Conservation (phyloP, 2,888 invertebrate genomes). For the Eupithecia tripunctaria region DNA sequence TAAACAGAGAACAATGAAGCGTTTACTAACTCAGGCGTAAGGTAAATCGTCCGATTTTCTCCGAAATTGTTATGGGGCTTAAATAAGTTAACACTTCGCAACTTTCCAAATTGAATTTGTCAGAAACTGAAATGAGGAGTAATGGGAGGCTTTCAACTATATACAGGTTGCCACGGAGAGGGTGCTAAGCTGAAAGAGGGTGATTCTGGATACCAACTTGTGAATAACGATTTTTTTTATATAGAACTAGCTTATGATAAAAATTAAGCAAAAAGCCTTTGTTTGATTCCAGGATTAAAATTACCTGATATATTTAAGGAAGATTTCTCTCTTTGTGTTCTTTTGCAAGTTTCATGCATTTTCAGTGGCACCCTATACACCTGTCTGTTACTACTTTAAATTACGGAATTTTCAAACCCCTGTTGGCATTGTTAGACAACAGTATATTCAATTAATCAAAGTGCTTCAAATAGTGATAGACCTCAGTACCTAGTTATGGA, state of each 20-base stretch:
- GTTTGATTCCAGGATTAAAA: too few species aligned
- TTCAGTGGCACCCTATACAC: too few species aligned
- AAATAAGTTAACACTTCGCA: constrained; percentile 46
- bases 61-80: constrained; percentile 35
- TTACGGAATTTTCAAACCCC: constrained; percentile 6
- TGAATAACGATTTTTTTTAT: too few species aligned
- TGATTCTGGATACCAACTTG: too few species aligned
- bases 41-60: constrained; percentile 26
- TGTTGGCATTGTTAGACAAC: background rate
- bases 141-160: constrained; percentile 27
- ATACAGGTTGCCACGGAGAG: too few species aligned
- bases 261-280: too few species aligned
- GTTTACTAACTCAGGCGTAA: constrained; percentile 7
- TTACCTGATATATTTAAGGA: too few species aligned
- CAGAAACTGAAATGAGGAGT: constrained; percentile 37
- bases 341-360: too few species aligned
- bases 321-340: too few species aligned
- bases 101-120: constrained; percentile 45
- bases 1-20: constrained; percentile 11
- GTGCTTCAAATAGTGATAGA: too few species aligned
- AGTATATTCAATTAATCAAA: background rate
- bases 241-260: too few species aligned
- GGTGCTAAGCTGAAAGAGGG: too few species aligned
- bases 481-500: background rate
- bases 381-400: constrained; percentile 1